Conservation (phyloP, 1,140 invertebrate genomes). For the Listronotus bonariensis region DNA sequence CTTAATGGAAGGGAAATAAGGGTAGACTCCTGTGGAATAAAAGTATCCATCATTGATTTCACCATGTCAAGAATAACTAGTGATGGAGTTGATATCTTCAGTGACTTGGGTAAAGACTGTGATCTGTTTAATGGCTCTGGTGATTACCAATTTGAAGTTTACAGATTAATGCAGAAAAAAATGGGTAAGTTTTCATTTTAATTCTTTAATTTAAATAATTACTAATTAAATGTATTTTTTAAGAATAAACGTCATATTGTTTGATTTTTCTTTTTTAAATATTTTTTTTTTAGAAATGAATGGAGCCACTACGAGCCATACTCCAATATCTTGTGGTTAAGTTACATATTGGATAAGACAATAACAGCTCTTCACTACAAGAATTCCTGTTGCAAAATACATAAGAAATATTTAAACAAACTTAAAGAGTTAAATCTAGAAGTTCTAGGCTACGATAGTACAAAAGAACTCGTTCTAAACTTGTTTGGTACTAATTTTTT, state of each 20-base stretch:
- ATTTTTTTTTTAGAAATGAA: conserved; percentile 71
- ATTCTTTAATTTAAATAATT: too few species aligned
- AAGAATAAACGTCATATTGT: conserved; percentile 19
- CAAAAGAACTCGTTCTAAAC: conserved; percentile 40
- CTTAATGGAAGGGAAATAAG: conserved; percentile 55
- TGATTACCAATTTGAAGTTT: conserved; percentile 95
- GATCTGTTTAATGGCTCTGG: conserved; percentile 79
- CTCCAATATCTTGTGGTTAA: conserved; percentile 89
- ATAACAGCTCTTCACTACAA: conserved; percentile 53
- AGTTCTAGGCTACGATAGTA: conserved; percentile 44
- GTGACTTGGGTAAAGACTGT: conserved; percentile 78
- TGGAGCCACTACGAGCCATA: conserved; percentile 81
- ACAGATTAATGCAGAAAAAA: conserved; percentile 78
- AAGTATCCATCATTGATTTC: conserved; percentile 89
- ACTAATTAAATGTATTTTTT: too few species aligned
- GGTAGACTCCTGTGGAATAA: conserved; percentile 59
- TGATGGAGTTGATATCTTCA: conserved; percentile 71
- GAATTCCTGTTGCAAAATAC: conserved; percentile 41
- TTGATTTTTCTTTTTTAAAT: conserved; percentile 6
- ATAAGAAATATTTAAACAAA: conserved; percentile 42
- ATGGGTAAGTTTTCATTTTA: conserved; percentile 62
- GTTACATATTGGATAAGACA: conserved; percentile 84
- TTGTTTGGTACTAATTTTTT: conserved; percentile 27
- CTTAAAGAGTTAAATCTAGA: conserved; percentile 40
- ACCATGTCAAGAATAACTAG: conserved; percentile 82